Percentiles rank a stretch among this genome's conserved stretches.
Evolutionary conservation across 2,797 vertebrate species (phyloP).

Genomic region (Myoxocephalus aenaeus): DNA sequence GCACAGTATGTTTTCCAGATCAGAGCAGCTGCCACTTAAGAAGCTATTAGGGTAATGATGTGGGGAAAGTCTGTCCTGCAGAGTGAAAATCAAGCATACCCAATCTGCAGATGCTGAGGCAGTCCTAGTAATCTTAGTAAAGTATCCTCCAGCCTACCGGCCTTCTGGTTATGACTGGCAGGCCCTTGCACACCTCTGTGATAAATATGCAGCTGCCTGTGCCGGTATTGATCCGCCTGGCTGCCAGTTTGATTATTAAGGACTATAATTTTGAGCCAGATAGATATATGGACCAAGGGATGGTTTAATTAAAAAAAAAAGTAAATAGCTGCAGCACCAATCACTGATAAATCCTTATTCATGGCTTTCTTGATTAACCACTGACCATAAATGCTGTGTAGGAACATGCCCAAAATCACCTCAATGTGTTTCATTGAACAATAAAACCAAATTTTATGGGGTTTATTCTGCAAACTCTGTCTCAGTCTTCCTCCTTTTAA

Average conservation of each 20-base stretch:
- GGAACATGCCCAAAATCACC: background rate
- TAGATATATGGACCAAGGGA: slow-evolving; percentile 50
- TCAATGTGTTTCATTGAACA: background rate
- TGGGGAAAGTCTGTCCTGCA: slow-evolving; percentile 30
- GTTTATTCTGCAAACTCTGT: background rate
- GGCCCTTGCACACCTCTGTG: slow-evolving; percentile 11
- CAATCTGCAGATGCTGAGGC: slow-evolving; percentile 29
- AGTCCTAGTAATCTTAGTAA: slow-evolving; percentile 24
- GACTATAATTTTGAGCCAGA: slow-evolving; percentile 39
- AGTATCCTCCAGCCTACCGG: slow-evolving; percentile 25
- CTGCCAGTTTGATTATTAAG: slow-evolving; percentile 54
- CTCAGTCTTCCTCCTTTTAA: background rate
- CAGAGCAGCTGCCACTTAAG: slow-evolving; percentile 61
- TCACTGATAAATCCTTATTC: slow-evolving; percentile 44
- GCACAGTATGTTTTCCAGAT: slow-evolving; percentile 48
- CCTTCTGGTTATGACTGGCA: slow-evolving; percentile 31
- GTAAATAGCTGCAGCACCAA: slow-evolving; percentile 31
- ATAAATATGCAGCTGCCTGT: slow-evolving; percentile 51
- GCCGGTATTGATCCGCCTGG: slow-evolving; percentile 60
- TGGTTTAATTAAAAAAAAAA: slow-evolving; percentile 58
- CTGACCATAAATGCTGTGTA: background rate
- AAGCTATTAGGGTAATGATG: slow-evolving; percentile 55
- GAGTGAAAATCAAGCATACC: slow-evolving; percentile 36
- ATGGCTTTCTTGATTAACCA: slow-evolving; percentile 33
- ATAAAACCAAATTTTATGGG: background rate